phyloP scores from a whole-genome alignment of 2,113 vertebrate genomes.

The Coreoperca whiteheadi region DNA sequence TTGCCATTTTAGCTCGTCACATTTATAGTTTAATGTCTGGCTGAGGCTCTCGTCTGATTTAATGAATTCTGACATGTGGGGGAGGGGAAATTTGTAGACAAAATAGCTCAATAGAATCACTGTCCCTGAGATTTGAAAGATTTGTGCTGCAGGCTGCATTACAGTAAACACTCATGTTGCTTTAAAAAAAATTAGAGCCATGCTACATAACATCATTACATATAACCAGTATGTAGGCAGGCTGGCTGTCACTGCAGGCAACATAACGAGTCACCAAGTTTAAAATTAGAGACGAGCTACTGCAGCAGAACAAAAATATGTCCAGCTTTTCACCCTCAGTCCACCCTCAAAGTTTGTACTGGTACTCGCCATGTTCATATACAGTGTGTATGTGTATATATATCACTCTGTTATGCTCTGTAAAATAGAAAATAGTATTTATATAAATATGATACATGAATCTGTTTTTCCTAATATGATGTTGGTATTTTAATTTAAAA shows the following conservation, averaged over 20 bases:
- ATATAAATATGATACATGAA: background rate
- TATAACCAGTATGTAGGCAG: slow-evolving; percentile 39
- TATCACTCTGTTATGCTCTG: background rate
- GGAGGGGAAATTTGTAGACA: slow-evolving; percentile 9
- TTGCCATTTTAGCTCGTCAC: slow-evolving; percentile 50
- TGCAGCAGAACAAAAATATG: slow-evolving; percentile 24
- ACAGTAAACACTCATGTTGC: slow-evolving; percentile 14
- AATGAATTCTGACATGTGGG: slow-evolving; percentile 20
- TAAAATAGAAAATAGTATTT: background rate
- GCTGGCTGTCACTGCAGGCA: slow-evolving; percentile 46
- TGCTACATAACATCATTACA: slow-evolving; percentile 60
- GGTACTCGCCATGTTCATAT: background rate
- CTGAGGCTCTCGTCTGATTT: slow-evolving; percentile 22
- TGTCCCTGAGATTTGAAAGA: slow-evolving; percentile 20
- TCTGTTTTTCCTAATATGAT: background rate
- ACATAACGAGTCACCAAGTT: slow-evolving; percentile 27
- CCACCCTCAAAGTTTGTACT: background rate
- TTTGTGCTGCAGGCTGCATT: slow-evolving; percentile 35
- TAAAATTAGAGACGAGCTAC: slow-evolving; percentile 43
- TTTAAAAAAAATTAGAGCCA: too few relatives aligned
- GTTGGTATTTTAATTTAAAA: background rate
- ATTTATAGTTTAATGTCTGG: slow-evolving; percentile 60
- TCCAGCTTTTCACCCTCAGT: slow-evolving; percentile 17
- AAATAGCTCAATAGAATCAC: slow-evolving; percentile 38
- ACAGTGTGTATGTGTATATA: too few relatives aligned